phyloP scores from a whole-genome alignment of 1,140 invertebrate genomes.

The Leucophenga varia region DNA sequence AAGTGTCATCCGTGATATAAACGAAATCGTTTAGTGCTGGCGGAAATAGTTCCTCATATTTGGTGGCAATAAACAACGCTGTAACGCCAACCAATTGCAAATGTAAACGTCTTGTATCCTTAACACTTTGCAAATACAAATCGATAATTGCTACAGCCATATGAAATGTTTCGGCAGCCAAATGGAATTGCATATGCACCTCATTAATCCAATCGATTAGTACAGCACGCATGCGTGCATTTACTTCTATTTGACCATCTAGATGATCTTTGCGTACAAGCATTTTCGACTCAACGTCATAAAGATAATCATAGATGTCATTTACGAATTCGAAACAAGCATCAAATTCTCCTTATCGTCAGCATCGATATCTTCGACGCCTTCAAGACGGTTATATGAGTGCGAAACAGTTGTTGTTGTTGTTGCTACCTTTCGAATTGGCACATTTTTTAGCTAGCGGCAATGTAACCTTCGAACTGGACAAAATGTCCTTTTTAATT shows the following conservation, averaged over 20 bases:
- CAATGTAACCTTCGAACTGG: neutral
- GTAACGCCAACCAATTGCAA: conserved; percentile 91
- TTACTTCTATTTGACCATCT: conserved; percentile 61
- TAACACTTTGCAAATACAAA: conserved; percentile 81
- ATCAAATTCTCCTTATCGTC: conserved; percentile 72
- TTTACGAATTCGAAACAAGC: conserved; percentile 77
- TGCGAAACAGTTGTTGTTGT: conserved; percentile 10
- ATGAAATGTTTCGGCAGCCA: conserved; percentile 90
- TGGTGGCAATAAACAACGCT: conserved; percentile 88
- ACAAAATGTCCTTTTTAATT: neutral
- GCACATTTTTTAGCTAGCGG: neutral
- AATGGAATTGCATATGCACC: conserved; percentile 84
- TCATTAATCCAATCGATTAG: conserved; percentile 94
- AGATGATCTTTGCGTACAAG: conserved; percentile 64
- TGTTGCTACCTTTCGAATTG: conserved; percentile 17
- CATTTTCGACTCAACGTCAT: conserved; percentile 65
- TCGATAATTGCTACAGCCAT: conserved; percentile 87
- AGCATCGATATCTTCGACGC: conserved; percentile 70
- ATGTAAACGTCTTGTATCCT: conserved; percentile 61
- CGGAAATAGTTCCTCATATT: conserved; percentile 94
- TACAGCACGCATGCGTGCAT: conserved; percentile 82
- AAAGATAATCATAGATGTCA: conserved; percentile 79
- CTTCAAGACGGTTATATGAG: conserved; percentile 23
- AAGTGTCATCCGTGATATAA: conserved; percentile 89
- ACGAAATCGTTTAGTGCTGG: conserved; percentile 89